A percentile compares a stretch with the other conserved stretches of the same genome.
phyloP scores from a whole-genome alignment of 2,113 vertebrate species.

The Sarotherodon lohbergeri region DNA sequence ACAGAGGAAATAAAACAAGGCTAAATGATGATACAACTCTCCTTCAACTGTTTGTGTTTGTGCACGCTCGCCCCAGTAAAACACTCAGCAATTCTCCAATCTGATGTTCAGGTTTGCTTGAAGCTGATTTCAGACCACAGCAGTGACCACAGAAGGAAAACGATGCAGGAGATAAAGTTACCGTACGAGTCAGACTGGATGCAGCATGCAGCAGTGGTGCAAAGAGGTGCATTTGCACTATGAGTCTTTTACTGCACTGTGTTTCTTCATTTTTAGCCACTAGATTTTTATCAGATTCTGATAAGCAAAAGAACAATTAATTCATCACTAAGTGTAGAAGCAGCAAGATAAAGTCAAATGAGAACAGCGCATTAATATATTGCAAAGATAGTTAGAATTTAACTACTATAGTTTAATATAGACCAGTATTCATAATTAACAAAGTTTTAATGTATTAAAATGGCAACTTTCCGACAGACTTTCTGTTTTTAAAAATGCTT shows the following conservation, averaged over 20 bases:
- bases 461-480: not conserved
- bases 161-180: not conserved
- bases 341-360: not conserved
- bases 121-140: not conserved
- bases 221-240: not conserved
- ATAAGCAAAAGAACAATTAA: not conserved
- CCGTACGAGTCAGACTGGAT: not conserved
- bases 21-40: slow-evolving; percentile 87
- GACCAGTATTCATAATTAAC: fast-evolving
- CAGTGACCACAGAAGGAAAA: not conserved
- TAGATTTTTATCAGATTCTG: fast-evolving
- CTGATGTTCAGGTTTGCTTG: not conserved
- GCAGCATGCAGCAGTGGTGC: not conserved
- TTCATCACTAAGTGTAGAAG: not conserved
- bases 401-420: not conserved
- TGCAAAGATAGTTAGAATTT: not conserved
- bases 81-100: not conserved
- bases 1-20: slow-evolving; percentile 76
- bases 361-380: not conserved
- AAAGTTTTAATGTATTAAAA: not conserved
- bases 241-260: not conserved
- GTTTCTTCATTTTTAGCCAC: not conserved
- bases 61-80: not conserved
- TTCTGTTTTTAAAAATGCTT: not conserved
- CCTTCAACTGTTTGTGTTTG: slow-evolving; percentile 51